A percentile compares a stretch with the other conserved stretches of the same genome.
These are phyloP conservation scores for Cheilosia vernalis DNA, from an alignment of 2,888 invertebrate genomes.

Conservation along the genomic window DNA sequence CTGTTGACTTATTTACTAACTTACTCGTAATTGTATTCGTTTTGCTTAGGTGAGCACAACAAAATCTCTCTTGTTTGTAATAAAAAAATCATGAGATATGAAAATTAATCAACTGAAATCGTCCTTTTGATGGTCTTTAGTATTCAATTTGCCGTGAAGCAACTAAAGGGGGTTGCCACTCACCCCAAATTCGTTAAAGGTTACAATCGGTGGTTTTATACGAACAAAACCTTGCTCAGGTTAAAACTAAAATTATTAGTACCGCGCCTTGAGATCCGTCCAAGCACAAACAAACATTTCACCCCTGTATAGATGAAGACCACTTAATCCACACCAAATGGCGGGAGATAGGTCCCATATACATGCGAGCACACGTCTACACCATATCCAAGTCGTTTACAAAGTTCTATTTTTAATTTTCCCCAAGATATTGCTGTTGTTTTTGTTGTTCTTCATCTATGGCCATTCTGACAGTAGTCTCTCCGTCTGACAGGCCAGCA, in stretches of 20 bases:
- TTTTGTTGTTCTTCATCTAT: slow-evolving; percentile 1
- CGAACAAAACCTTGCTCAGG: no score
- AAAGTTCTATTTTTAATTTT: slow-evolving; percentile 58
- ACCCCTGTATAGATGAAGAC: not conserved
- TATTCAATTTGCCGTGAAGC: no score
- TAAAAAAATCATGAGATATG: not conserved
- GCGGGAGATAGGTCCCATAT: slow-evolving; percentile 14
- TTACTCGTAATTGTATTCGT: slow-evolving; percentile 6
- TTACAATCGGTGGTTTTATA: no score
- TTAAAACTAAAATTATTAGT: not conserved
- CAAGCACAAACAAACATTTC: not conserved
- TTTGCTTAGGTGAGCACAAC: not conserved
- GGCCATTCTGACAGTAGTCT: slow-evolving; percentile 48
- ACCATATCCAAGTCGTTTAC: slow-evolving; percentile 37
- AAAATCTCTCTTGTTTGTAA: no score
- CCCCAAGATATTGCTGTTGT: slow-evolving; percentile 17
- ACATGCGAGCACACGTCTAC: slow-evolving; percentile 9
- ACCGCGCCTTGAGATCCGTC: not conserved
- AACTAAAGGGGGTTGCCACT: no score
- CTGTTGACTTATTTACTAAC: not conserved
- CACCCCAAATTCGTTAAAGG: no score
- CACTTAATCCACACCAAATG: not conserved
- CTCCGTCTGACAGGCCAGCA: slow-evolving; percentile 62
- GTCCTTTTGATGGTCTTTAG: no score
- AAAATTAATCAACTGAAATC: not conserved